phyloP scores from a whole-genome alignment of 2,113 vertebrate genomes.

The Willisornis vidua region DNA sequence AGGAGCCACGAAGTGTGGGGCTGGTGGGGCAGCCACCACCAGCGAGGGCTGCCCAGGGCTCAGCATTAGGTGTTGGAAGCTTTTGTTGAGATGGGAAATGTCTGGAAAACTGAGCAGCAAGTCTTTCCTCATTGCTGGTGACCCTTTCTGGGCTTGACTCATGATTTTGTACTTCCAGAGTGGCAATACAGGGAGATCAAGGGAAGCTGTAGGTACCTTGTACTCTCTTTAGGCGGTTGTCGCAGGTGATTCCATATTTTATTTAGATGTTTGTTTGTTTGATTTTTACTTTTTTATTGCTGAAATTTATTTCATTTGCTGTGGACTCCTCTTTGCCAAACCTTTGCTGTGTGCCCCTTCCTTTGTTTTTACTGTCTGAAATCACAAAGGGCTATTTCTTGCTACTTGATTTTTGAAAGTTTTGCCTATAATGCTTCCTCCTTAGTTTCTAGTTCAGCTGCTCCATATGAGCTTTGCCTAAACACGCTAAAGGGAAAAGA shows the following conservation, averaged over 20 bases:
- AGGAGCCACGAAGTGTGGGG: neutral
- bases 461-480: neutral
- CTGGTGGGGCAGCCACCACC: neutral
- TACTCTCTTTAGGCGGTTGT: neutral
- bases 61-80: fast-evolving
- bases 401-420: neutral
- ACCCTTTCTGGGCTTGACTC: neutral
- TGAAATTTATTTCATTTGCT: neutral
- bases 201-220: neutral
- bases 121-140: neutral
- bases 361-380: neutral
- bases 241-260: neutral
- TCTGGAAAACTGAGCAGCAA: neutral
- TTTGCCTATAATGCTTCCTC: neutral
- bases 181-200: neutral
- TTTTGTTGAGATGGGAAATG: neutral
- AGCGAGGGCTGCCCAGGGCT: neutral
- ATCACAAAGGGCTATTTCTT: neutral
- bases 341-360: neutral
- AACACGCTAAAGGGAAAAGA: neutral
- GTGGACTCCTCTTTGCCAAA: neutral
- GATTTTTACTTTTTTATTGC: neutral
- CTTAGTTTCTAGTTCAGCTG: neutral
- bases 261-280: neutral
- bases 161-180: neutral